These are phyloP conservation scores for Chrysochloris asiatica DNA, from an alignment of 2,113 vertebrate species.

Conservation along the genomic window DNA sequence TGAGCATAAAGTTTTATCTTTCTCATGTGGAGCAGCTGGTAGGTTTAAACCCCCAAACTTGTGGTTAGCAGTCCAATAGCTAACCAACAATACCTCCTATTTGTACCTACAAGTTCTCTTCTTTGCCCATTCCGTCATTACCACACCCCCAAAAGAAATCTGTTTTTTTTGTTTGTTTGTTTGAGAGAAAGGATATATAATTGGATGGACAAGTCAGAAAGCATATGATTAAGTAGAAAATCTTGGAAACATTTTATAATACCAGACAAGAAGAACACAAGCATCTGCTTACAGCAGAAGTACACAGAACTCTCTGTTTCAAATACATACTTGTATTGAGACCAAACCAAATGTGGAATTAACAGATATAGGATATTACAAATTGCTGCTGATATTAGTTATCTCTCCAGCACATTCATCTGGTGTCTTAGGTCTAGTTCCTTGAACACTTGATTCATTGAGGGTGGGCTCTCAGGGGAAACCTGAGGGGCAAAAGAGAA, in stretches of 20 bases:
- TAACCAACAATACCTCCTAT: no score
- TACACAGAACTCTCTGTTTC: background rate
- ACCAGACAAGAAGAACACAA: background rate
- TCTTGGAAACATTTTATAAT: background rate
- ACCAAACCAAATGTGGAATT: background rate
- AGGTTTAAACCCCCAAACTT: no score
- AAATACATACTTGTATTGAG: background rate
- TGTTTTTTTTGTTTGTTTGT: background rate
- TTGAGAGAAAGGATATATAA: background rate
- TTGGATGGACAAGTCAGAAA: background rate
- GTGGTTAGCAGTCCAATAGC: no score
- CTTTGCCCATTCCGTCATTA: background rate
- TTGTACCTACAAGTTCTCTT: background rate
- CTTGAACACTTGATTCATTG: background rate
- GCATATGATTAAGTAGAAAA: conserved; percentile 18
- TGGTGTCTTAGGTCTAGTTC: background rate
- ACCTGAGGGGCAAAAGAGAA: background rate
- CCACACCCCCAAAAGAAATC: background rate
- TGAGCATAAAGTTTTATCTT: no score
- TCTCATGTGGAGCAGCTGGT: no score
- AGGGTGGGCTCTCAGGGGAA: background rate
- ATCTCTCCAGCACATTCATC: background rate
- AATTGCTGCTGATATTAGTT: background rate
- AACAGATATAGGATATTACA: background rate
- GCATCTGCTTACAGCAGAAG: conserved; percentile 3